A percentile compares a stretch with the other conserved stretches of the same genome.
Evolutionary conservation across 2,113 vertebrate genomes (phyloP).

Genomic region (Heterocephalus glaber): DNA sequence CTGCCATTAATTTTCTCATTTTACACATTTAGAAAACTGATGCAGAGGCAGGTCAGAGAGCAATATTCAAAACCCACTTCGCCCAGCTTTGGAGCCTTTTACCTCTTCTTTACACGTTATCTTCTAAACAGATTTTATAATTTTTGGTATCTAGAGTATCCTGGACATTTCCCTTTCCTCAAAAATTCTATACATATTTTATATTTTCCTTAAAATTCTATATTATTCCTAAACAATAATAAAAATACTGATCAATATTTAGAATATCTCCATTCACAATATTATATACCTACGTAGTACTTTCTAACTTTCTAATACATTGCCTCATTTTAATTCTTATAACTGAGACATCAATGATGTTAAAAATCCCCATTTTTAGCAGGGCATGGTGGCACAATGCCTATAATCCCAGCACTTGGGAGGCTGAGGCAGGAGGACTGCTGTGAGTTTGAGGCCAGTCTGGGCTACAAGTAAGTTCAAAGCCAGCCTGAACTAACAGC

Average conservation of each 20-base stretch:
- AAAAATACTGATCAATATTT: conserved; percentile 42
- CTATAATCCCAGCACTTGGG: too few species aligned
- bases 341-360: not conserved
- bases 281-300: not conserved
- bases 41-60: not conserved
- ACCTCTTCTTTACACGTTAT: not conserved
- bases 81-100: not conserved
- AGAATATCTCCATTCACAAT: conserved; percentile 15
- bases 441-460: too few species aligned
- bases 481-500: too few species aligned
- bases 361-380: conserved; percentile 16
- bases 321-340: conserved; percentile 19
- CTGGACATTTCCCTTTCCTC: not conserved
- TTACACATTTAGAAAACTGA: not conserved
- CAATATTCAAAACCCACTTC: not conserved
- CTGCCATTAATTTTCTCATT: not conserved
- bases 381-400: too few species aligned
- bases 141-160: not conserved
- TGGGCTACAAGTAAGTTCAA: too few species aligned
- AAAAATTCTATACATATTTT: not conserved
- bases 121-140: not conserved
- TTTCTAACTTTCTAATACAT: conserved; percentile 15
- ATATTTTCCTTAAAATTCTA: not conserved
- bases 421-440: too few species aligned
- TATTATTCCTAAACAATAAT: conserved; percentile 16